Base-by-base conservation (phyloP, 1,140 invertebrate genomes). In the Acyrthosiphon pisum region DNA sequence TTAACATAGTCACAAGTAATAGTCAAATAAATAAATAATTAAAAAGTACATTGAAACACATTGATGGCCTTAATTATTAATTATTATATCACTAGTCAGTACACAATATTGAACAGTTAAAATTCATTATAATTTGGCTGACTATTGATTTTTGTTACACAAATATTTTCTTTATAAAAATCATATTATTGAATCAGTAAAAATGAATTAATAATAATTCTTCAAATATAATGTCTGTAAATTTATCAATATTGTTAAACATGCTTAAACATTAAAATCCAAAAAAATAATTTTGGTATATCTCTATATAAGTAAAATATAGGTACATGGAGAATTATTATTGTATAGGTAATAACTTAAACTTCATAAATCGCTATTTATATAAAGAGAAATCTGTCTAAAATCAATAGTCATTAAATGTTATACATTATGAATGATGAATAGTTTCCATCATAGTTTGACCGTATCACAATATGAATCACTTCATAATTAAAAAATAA, bases 21-120 rank as follows among this genome's bases (percentile, higher is more conserved):
- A 46, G 23, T 23, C 14, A 44, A 26, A 60, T 60, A 60, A 90
- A 68, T 90, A 26, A 90, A 89, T 56, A 89, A 60, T 44, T 90
- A 44, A 76, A 91, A 81, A 91, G 26, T 81, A 48, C 35, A 81
- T 48, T 81, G 60, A 91, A 91, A 91, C 90, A 92, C 90, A 83
- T 92, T 35, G 46, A 81, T 92, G 90, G 90, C 37, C 35, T 60
- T 90, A 90, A 44, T 60, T 76, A 76, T 76, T 76, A 76, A 76
- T 76, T 76, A 76, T n/a, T 37, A 53, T 89, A 90, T 90, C 26
- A 90, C 89, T 92, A 92, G 20, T 92, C 90, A 92, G 90, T 92
- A 92, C 90, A 81, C n/a, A 50, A 92, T 50, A 83, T 76, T 50
- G 35, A 92, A 76, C 60, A 35, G 18, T 92, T 92, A 26, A 92